Conservation (phyloP, 2,888 invertebrate genomes). For the Galerucella calmariensis region DNA sequence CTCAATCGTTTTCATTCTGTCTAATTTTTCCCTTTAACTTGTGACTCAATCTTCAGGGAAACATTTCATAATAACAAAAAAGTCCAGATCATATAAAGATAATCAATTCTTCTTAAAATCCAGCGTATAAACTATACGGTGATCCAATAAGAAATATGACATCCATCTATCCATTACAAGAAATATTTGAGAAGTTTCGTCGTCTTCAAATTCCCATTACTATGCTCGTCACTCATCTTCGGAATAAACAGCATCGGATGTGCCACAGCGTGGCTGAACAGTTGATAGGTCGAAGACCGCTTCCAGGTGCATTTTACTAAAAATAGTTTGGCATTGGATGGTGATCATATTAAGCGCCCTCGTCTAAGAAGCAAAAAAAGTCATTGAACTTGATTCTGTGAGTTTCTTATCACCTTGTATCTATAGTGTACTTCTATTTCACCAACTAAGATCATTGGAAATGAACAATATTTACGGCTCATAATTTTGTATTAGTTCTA, state of each 20-base stretch:
- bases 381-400: no score
- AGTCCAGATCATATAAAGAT: not conserved
- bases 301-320: not conserved
- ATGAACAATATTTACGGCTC: no score
- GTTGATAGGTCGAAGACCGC: not conserved
- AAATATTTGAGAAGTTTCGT: constrained; percentile 5
- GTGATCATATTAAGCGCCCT: not conserved
- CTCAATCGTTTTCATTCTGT: no score
- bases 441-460: no score
- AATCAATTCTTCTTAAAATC: not conserved
- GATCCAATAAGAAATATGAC: constrained; percentile 17
- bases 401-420: no score
- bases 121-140: not conserved
- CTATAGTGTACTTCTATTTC: no score
- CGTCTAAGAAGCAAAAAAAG: no score
- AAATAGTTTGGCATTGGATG: not conserved
- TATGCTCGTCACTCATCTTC: constrained; percentile 15
- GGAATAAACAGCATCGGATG: constrained; percentile 19
- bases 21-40: no score
- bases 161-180: constrained; percentile 4
- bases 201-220: constrained; percentile 12
- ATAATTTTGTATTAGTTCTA: no score
- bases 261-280: not conserved
- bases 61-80: no score
- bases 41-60: no score